A percentile compares a stretch with the other conserved stretches of the same genome.
phyloP scores from a whole-genome alignment of 1,140 invertebrate genomes.

The Ostrea edulis region DNA sequence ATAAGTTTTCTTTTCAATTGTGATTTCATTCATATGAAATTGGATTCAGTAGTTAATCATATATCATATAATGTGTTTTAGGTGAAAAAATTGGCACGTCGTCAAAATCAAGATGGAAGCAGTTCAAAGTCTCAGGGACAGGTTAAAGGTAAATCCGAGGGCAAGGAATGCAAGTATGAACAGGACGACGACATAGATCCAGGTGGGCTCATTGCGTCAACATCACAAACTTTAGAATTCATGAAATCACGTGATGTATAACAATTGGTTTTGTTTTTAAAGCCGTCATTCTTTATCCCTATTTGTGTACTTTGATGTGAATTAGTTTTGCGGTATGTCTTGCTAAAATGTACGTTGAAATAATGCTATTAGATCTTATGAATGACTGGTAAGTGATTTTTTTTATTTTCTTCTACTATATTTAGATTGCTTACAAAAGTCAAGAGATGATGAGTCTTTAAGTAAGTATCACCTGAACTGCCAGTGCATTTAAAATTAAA shows the following conservation, averaged over 20 bases:
- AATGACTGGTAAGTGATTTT: neutral
- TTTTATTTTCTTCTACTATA: neutral
- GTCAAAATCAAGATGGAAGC: conserved; percentile 72
- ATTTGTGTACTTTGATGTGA: too few species aligned
- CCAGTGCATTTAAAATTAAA: neutral
- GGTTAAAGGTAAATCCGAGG: conserved; percentile 42
- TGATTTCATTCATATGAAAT: too few species aligned
- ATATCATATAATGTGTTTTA: neutral
- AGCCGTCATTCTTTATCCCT: too few species aligned
- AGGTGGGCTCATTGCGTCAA: conserved; percentile 40
- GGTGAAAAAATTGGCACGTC: conserved; percentile 69
- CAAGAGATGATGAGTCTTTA: conserved; percentile 45
- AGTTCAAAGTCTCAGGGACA: conserved; percentile 56
- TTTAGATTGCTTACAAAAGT: conserved; percentile 40
- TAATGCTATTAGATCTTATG: too few species aligned
- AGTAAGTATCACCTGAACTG: conserved; percentile 19
- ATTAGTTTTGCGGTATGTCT: too few species aligned
- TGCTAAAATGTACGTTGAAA: too few species aligned
- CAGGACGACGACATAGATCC: conserved; percentile 73
- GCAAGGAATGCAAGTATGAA: conserved; percentile 59
- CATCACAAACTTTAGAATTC: neutral
- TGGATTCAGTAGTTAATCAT: neutral
- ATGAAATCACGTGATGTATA: neutral
- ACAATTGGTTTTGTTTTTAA: too few species aligned
- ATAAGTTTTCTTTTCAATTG: too few species aligned